Evolutionary conservation across 2,888 invertebrate genomes (phyloP), one percentile per base, ranked within the genome.

Genomic region (Acheta domesticus): DNA sequence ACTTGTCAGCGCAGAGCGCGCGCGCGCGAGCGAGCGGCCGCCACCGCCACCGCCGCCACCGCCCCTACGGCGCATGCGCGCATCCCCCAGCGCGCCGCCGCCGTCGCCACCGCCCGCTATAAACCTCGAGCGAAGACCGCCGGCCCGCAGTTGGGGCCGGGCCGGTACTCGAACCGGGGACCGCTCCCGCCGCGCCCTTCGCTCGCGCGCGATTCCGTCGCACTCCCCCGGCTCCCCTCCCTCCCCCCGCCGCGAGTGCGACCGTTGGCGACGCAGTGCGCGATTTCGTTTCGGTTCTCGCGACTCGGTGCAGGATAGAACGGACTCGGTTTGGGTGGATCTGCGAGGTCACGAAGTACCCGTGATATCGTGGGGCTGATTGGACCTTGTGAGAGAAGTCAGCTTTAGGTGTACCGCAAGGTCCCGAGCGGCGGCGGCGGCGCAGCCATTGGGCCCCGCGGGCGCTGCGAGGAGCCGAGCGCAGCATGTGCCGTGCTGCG

Each of bases 121-220:
- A 62, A 19, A 62, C 62, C 62, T 14, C 62, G 62, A 14, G 62
- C 62, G 62, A n/a, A n/a, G 14, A 12, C 16, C 62, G 62, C 16
- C 62, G n/a, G 36, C 62, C 62, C 16, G 62, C 62, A 62, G 62
- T 62, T 62, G 62, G 62, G 62, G 62, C 62, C 62, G 62, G 62
- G 62, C 62, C 62, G 62, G 62, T 62, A 62, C 62, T 62, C 62
- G 62, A 62, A 62, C 62, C 62, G n/a, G 62, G 62, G 62, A 62
- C n/a, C 62, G 62, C 62, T 62, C 62, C 62, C 4, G 16, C 4
- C 16, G 14, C n/a, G 62, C n/a, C 62, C 16, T 8, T 16, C n/a
- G 62, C 1, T 62, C 62, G 14, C 62, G 62, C n/a, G 62, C 62
- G 62, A 8, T 12, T n/a, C n/a, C 62, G 36, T 36, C 36, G 36